Conservation (phyloP, 2,113 vertebrate species). For the Podarcis muralis region DNA sequence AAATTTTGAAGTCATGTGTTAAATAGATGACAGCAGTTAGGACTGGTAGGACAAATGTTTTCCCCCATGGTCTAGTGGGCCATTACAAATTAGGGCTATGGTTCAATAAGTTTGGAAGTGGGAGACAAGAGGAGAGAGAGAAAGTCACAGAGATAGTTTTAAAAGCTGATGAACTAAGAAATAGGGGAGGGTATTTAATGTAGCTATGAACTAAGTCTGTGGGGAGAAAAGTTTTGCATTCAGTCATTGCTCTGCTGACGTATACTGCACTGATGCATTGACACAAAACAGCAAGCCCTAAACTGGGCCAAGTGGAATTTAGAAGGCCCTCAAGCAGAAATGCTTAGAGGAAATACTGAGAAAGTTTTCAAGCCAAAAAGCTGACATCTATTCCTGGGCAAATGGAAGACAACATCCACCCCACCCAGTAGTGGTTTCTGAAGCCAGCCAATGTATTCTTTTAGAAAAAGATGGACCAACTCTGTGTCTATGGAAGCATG, state of each 20-base stretch:
- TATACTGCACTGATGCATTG: not conserved
- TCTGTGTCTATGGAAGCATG: conserved; percentile 8
- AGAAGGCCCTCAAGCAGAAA: not conserved
- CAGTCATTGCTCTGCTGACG: not conserved
- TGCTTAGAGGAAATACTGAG: not conserved
- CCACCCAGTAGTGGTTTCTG: conserved; percentile 27
- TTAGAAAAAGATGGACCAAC: not conserved
- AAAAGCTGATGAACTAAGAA: not conserved
- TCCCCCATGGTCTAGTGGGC: not conserved
- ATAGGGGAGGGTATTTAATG: not conserved
- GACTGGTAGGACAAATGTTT: not conserved
- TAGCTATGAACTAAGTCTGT: not conserved
- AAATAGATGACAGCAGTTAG: no score
- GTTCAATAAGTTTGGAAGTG: not conserved
- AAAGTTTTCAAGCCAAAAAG: not conserved
- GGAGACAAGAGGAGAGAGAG: not conserved
- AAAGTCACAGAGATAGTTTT: not conserved
- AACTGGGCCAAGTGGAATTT: not conserved
- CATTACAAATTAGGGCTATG: conserved; percentile 1
- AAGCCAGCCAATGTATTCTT: conserved; percentile 12
- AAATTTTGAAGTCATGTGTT: not conserved
- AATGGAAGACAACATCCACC: not conserved
- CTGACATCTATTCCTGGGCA: not conserved
- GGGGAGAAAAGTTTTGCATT: not conserved
- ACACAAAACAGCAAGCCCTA: not conserved